Evolutionary conservation across 2,113 vertebrate species (phyloP).

Genomic region (Aspiorhynchus laticeps): DNA sequence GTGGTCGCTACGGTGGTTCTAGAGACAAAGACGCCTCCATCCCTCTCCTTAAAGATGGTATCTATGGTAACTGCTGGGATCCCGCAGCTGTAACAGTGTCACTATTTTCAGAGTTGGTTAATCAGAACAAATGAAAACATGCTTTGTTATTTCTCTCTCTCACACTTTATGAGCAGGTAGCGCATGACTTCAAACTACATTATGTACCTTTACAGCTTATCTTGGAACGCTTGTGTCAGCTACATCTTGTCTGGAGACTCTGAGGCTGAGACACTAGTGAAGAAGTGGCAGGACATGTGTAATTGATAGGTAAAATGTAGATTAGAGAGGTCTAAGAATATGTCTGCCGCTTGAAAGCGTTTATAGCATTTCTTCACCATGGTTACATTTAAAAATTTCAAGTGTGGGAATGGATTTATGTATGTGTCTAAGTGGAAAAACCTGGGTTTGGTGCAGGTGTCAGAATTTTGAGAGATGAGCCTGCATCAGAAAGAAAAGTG

Average conservation of each 20-base stretch:
- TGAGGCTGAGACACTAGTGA: background rate
- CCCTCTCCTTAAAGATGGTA: slow-evolving; percentile 46
- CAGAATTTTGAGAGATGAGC: background rate
- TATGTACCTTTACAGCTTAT: background rate
- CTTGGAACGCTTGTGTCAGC: background rate
- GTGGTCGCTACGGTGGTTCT: slow-evolving; percentile 38
- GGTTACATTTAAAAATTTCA: background rate
- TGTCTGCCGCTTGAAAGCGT: background rate
- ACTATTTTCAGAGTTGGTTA: slow-evolving; percentile 47
- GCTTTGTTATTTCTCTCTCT: slow-evolving; percentile 19
- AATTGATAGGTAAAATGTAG: background rate
- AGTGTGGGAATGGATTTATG: background rate
- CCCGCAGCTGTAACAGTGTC: slow-evolving; percentile 29
- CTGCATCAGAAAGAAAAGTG: background rate
- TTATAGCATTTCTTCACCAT: background rate
- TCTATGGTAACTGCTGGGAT: slow-evolving; percentile 54
- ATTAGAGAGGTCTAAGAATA: background rate
- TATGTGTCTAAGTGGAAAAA: background rate
- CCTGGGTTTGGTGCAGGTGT: background rate
- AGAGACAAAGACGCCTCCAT: slow-evolving; percentile 46
- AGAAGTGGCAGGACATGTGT: background rate
- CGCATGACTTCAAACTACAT: slow-evolving; percentile 16
- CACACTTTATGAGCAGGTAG: background rate
- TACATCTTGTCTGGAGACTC: slow-evolving; percentile 1
- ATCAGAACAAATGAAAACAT: slow-evolving; percentile 42